These are phyloP conservation scores for Phanerotoma sp. DNA, from an alignment of 2,888 invertebrate species.

Conservation along the genomic window DNA sequence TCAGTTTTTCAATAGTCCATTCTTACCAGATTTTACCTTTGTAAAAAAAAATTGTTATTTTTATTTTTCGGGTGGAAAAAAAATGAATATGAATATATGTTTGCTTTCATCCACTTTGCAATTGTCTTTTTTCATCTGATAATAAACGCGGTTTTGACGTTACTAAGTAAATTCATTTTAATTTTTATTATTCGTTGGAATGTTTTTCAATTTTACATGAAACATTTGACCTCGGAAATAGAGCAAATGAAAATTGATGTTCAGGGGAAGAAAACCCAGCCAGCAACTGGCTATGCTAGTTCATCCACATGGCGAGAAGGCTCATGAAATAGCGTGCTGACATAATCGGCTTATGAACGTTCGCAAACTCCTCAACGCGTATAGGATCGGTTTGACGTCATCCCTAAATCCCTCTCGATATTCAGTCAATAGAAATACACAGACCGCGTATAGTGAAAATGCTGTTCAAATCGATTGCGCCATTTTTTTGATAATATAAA, in stretches of 20 bases:
- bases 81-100: no score
- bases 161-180: no score
- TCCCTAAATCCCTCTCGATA: slow-evolving; percentile 31
- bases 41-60: no score
- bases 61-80: no score
- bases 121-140: no score
- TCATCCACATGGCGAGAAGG: slow-evolving; percentile 7
- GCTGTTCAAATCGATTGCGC: neutral
- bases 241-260: neutral
- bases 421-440: slow-evolving; percentile 13
- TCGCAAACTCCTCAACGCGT: slow-evolving; percentile 30
- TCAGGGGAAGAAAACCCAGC: neutral
- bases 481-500: no score
- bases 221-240: neutral
- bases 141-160: no score
- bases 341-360: slow-evolving; percentile 54
- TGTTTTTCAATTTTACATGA: no score
- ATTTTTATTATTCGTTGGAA: no score
- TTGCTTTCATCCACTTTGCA: no score
- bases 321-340: slow-evolving; percentile 31
- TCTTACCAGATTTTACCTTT: no score
- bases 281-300: neutral
- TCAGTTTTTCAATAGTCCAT: no score
- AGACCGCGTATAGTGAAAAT: slow-evolving; percentile 2
- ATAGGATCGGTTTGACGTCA: slow-evolving; percentile 16